These are phyloP conservation scores for Sinocyclocheilus anshuiensis DNA, from an alignment of 2,113 vertebrate species.

Conservation along the genomic window DNA sequence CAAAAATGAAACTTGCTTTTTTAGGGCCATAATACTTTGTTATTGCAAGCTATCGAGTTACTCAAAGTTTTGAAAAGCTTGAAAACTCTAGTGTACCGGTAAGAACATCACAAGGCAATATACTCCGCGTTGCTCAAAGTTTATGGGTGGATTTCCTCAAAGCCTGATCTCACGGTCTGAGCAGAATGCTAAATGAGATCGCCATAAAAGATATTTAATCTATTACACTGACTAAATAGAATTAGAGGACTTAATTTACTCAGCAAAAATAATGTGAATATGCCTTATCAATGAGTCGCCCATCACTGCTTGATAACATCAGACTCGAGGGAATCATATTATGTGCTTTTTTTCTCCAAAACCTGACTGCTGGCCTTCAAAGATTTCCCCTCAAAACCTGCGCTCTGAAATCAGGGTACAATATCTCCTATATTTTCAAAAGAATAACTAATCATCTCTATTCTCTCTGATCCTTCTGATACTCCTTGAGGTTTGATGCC, in stretches of 20 bases:
- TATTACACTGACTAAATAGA: conserved; percentile 23
- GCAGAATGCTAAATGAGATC: background rate
- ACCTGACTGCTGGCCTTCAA: conserved; percentile 47
- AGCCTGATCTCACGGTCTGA: conserved; percentile 17
- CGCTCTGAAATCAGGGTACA: conserved; percentile 49
- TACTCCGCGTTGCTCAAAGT: background rate
- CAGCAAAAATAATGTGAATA: conserved; percentile 5
- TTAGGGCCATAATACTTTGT: background rate
- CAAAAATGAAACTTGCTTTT: background rate
- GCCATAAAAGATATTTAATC: conserved; percentile 8
- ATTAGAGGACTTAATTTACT: conserved; percentile 41
- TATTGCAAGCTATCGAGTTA: background rate
- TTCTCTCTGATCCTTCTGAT: conserved; percentile 61
- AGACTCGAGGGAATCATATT: conserved; percentile 8
- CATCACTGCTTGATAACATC: conserved; percentile 29
- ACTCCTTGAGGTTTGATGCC: conserved; percentile 54
- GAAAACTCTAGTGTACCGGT: background rate
- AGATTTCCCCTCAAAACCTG: conserved; percentile 58
- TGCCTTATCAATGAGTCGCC: conserved; percentile 11
- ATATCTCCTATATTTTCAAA: conserved; percentile 64
- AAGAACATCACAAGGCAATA: background rate
- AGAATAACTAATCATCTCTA: conserved; percentile 51
- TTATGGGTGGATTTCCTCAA: conserved; percentile 35
- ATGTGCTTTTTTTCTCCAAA: conserved; percentile 22
- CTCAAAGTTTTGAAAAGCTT: conserved; percentile 13